Base-by-base conservation (phyloP, 2,113 vertebrate genomes). In the Zosterops lateralis region DNA sequence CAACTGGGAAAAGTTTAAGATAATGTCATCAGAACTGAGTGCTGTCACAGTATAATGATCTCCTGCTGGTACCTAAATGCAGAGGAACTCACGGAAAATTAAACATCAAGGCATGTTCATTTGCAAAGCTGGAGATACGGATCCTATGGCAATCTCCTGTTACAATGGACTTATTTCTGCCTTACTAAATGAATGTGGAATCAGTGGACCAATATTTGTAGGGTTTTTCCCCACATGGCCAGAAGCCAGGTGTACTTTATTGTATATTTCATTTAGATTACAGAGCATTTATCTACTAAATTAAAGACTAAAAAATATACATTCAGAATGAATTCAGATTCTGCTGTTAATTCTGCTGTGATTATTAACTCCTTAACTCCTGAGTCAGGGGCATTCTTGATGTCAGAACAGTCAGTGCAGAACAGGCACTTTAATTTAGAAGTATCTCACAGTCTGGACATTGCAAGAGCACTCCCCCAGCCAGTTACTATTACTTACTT, bases 1-100 rank as follows among this genome's bases (percentile, higher is more conserved):
- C 96, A 96, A 96, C 91, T 88, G 93, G 78, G 96, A 97, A 94
- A 92, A 95, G 95, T 92, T 96, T 93, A 77, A 95, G 96, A 94
- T 96, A 97, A 95, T 96, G 95, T 95, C 96, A 96, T 94, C 96
- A 96, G 89, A 92, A 88, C 67, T 57, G 91, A 96, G 90, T 61
- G 87, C 89, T 95, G 96, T 95, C 96, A 95, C 90, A 94, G 65
- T 79, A 44, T 90, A 96, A 96, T 93, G 85, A 76, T 44, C 87
- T 87, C 96, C 95, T 88, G 94, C 92, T 96, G 96, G 78, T 78
- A 66, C 92, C 85, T 93, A 96, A 96, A 97, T 78, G 95, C 95
- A 88, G 90, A 92, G 87, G 89, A 92, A 92, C 94, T 96, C 95
- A 91, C 1, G 50, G 95, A 96, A 96, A 97, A 95, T 96, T 97